Conservation (phyloP, 2,113 vertebrate species). For the Dryoscopus gambensis region DNA sequence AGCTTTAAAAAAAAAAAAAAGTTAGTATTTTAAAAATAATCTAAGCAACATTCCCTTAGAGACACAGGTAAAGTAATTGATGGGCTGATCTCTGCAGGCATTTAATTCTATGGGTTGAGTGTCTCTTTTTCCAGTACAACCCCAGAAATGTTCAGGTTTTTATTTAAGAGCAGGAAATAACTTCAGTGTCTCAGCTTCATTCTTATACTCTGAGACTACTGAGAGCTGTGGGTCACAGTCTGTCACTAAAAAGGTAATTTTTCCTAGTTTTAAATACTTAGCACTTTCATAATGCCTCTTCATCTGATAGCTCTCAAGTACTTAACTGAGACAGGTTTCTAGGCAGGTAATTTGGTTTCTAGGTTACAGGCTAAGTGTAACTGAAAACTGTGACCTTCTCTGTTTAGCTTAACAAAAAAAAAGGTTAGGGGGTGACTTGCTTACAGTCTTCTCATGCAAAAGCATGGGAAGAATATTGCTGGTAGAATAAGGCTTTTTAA, state of each 20-base stretch:
- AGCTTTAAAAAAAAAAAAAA: not conserved
- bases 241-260: constrained; percentile 60
- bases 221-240: constrained; percentile 24
- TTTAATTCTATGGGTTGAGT: not conserved
- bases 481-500: not conserved
- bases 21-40: not conserved
- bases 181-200: not conserved
- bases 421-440: not conserved
- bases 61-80: not conserved
- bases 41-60: not conserved
- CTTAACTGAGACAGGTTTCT: constrained; percentile 44
- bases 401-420: constrained; percentile 31
- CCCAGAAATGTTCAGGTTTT: not conserved
- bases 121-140: constrained; percentile 9
- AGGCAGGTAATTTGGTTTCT: constrained; percentile 60
- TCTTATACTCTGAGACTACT: not conserved
- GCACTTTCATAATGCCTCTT: constrained; percentile 47
- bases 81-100: not conserved
- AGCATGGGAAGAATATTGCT: not conserved
- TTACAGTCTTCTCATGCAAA: not conserved
- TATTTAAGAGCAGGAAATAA: constrained; percentile 8
- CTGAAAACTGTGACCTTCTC: constrained; percentile 52
- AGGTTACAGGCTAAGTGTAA: constrained; percentile 58
- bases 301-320: constrained; percentile 49
- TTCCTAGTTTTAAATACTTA: constrained; percentile 57